Evolutionary conservation across 37 sponge, comb jelly and placozoan species (phyloP), one percentile per base, ranked within the genome.

Genomic region (Geodia barretti): DNA sequence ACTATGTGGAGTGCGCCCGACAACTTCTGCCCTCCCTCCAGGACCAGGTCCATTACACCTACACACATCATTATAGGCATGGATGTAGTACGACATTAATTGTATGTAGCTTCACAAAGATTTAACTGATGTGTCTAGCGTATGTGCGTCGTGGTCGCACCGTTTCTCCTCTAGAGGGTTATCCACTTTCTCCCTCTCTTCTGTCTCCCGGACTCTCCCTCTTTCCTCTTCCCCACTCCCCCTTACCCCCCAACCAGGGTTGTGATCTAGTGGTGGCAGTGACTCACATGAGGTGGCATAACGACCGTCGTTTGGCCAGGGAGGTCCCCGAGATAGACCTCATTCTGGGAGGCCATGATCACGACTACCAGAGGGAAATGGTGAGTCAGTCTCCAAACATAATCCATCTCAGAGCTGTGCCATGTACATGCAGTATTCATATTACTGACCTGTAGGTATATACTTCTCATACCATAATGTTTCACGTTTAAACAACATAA

Each of bases 291-390:
- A 69, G 95, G 3, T 35, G 79, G 68, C 88, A 83, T 28, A 94
- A 90, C 72, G 95, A 94, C 68, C 0, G 41, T 4, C 69, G 83
- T n/a, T 70, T 94, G 70, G 90, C 91, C 0, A 72, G 63, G 23
- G 75, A 71, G 23, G 85, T 87, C 5, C 70, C 71, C 3, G 84
- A 87, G 34, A 31, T 91, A 5, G 85, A 94, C 68, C 67, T 94
- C 32, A 76, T 94, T 29, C 78, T 94, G 31, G 95, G 95, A 68
- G 95, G 95, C 0, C 95, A 90, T 54, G 91, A 94, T 72, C 95
- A 94, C 70, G 80, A 90, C 78, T 94, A 94, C 62, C 88, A 84
- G 36, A 75, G 40, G 37, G 68, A 73, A 60, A 23, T 65, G 89
- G 89, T 85, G 42, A n/a, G n/a, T n/a, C n/a, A n/a, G n/a, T n/a